Evolutionary conservation across 2,113 vertebrate species (phyloP).

Genomic region (Nyctibius bracteatus): DNA sequence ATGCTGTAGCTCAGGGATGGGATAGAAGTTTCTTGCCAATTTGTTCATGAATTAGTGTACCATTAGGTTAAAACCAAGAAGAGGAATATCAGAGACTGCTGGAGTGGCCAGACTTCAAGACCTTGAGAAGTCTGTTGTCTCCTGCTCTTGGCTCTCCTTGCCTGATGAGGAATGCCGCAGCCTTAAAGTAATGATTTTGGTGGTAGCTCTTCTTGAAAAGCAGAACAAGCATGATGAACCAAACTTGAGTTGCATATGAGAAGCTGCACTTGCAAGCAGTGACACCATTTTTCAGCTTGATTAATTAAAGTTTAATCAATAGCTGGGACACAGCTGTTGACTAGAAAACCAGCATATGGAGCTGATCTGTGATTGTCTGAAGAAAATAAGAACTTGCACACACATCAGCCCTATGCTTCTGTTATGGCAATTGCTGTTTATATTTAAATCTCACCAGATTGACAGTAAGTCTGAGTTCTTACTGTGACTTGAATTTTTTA

Average conservation of each 20-base stretch:
- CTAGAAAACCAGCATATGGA: constrained; percentile 23
- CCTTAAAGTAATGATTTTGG: background rate
- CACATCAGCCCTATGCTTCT: background rate
- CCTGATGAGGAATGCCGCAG: background rate
- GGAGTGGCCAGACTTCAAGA: background rate
- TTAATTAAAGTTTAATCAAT: constrained; percentile 24
- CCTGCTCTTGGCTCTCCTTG: background rate
- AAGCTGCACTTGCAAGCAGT: background rate
- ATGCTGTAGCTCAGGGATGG: background rate
- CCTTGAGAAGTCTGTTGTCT: background rate
- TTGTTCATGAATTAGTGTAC: background rate
- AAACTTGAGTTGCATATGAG: background rate
- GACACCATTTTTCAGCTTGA: background rate
- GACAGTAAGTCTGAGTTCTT: background rate
- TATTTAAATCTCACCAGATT: background rate
- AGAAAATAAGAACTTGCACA: background rate
- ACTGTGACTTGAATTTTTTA: background rate
- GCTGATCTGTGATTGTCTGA: background rate
- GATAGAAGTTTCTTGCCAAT: background rate
- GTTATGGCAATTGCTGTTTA: background rate
- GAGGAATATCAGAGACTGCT: background rate
- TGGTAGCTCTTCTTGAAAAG: background rate
- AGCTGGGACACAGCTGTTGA: constrained; percentile 25
- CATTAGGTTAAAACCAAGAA: background rate
- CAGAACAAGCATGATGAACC: background rate